phyloP scores from a whole-genome alignment of 2,888 invertebrate species.

The Drepanosiphum platanoidis region DNA sequence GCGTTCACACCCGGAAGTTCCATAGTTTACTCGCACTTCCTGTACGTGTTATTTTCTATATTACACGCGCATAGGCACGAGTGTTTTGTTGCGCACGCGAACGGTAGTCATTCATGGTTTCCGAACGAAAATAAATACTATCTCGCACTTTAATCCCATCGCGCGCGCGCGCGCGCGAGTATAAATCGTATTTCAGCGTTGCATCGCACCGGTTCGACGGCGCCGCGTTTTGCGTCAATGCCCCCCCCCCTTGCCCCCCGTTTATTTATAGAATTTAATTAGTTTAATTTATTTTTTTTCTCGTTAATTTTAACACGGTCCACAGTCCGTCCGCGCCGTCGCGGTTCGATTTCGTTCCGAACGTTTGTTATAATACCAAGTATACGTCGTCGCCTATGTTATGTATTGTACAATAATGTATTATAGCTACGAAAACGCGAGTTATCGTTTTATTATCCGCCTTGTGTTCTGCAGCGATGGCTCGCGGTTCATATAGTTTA shows the following conservation, averaged over 20 bases:
- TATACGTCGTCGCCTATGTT: too few species aligned
- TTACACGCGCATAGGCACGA: too few species aligned
- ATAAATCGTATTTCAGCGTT: too few species aligned
- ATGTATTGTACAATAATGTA: too few species aligned
- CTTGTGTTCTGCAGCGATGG: too few species aligned
- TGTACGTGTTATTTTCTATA: too few species aligned
- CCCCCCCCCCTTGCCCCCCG: too few species aligned
- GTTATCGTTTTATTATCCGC: too few species aligned
- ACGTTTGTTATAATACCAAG: not conserved
- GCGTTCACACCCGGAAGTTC: not conserved
- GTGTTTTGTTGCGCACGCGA: not conserved
- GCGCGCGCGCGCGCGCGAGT: too few species aligned
- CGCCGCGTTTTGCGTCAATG: not conserved
- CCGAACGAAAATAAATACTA: conserved; percentile 4
- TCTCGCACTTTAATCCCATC: not conserved
- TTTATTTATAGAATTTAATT: not conserved
- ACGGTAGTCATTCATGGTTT: not conserved
- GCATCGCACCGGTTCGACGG: not conserved
- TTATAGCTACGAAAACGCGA: too few species aligned
- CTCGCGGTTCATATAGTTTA: too few species aligned
- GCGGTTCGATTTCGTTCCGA: not conserved
- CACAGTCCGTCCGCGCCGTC: not conserved
- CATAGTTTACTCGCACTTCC: not conserved
- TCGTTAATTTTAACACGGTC: not conserved
- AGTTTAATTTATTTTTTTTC: not conserved